These are phyloP conservation scores for Solen grandis DNA, from an alignment of 1,140 invertebrate species.

Conservation along the genomic window DNA sequence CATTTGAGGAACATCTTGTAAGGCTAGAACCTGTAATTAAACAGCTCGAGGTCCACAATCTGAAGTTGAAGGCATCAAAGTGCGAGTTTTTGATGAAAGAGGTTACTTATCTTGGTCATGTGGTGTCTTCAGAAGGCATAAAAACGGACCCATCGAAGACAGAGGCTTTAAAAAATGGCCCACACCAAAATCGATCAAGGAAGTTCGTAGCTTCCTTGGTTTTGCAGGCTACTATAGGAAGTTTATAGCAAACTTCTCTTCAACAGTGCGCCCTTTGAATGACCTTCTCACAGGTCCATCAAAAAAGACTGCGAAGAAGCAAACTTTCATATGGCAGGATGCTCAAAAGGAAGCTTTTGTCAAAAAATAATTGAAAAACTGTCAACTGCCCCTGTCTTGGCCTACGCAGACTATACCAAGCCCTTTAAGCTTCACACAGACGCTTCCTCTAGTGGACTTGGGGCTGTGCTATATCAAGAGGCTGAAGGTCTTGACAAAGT, in stretches of 20 bases:
- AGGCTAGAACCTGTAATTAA: slow-evolving; percentile 62
- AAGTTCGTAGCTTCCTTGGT: slow-evolving; percentile 70
- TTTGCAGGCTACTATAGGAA: slow-evolving; percentile 62
- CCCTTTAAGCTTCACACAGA: neutral
- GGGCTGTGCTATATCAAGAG: slow-evolving; percentile 3
- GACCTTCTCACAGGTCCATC: neutral
- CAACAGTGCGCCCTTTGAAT: slow-evolving; percentile 11
- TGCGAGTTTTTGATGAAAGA: slow-evolving; percentile 61
- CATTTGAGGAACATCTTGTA: no score
- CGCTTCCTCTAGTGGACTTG: neutral
- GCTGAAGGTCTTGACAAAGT: slow-evolving; percentile 8
- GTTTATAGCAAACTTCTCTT: slow-evolving; percentile 57
- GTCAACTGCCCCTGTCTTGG: neutral
- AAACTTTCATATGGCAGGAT: neutral
- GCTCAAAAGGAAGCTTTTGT: slow-evolving; percentile 1
- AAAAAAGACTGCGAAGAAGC: neutral
- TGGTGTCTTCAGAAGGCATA: slow-evolving; percentile 64
- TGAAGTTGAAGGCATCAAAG: slow-evolving; percentile 66
- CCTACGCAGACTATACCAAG: neutral
- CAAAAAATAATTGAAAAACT: neutral
- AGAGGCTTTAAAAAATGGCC: slow-evolving; percentile 67
- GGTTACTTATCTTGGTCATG: slow-evolving; percentile 68
- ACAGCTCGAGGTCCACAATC: no score
- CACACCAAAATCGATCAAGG: slow-evolving; percentile 62
- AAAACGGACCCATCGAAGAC: slow-evolving; percentile 70